Percentiles rank a stretch among this genome's conserved stretches.
These are phyloP conservation scores for Temnothorax unifasciatus DNA, from an alignment of 2,888 invertebrate species.

Conservation along the genomic window DNA sequence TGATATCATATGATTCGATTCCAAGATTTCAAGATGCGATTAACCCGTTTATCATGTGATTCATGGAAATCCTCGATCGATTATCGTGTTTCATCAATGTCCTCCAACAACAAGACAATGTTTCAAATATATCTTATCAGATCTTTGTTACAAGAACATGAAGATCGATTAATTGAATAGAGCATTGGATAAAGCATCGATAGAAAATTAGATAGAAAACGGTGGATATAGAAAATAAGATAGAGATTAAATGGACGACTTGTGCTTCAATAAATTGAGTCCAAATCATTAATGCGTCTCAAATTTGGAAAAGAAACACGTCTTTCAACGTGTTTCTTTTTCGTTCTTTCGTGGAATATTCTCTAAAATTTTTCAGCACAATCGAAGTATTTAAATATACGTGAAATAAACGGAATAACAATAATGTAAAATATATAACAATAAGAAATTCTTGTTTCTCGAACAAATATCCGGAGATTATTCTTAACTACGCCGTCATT, in stretches of 20 bases:
- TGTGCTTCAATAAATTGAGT: not conserved
- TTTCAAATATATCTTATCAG: slow-evolving; percentile 7
- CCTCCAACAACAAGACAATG: not conserved
- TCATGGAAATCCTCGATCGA: not conserved
- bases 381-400: too few relatives aligned
- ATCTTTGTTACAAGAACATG: not conserved
- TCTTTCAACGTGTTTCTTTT: not conserved
- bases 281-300: not conserved
- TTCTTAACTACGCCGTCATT: too few relatives aligned
- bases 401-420: too few relatives aligned
- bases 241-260: not conserved
- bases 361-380: not conserved
- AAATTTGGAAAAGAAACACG: not conserved
- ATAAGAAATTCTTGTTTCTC: too few relatives aligned
- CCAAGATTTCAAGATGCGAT: not conserved
- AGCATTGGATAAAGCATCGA: not conserved
- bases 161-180: not conserved
- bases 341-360: not conserved
- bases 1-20: not conserved
- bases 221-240: not conserved
- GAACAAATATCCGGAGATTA: too few relatives aligned
- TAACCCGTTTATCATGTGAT: not conserved
- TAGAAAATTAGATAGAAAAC: not conserved
- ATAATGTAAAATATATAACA: too few relatives aligned
- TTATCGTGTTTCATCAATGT: not conserved